Evolutionary conservation across 1,140 invertebrate genomes (phyloP), one percentile per base, ranked within the genome.

Genomic region (Drosophila melanica): DNA sequence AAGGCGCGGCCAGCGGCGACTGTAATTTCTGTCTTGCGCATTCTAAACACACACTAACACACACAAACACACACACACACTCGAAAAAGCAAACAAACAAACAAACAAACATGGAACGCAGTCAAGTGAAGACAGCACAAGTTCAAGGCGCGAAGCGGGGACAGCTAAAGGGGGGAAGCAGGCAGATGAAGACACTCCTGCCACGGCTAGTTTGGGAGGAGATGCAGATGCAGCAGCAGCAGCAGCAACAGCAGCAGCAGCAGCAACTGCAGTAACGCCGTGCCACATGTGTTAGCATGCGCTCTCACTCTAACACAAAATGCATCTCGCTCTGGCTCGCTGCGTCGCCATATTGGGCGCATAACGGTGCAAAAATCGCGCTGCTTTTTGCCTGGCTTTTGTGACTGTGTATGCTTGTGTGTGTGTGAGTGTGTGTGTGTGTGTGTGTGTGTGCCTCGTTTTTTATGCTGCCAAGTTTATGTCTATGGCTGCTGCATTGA

Each of bases 291-390:
- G 77, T 75, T 71, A 72, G 47, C 69, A 18, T 45, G 30, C 39
- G 23, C 47, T 30, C 60, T 55, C 53, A 35, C 54, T 60, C 62
- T 58, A 41, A 4, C 50, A 27, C 27, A 27, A n/a, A n/a, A n/a
- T n/a, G n/a, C n/a, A n/a, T n/a, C n/a, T n/a, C 23, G 4, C 23
- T 2, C 23, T 23, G 2, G 58, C 57, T 48, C 5, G 7, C 42
- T 67, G 67, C 79, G 68, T 73, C 80, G 85, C 84, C 84, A 89
- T 89, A 89, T 89, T 89, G 84, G 84, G 84, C 86, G 77, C 80
- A 89, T 89, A 89, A 89, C 84, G 84, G 84, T 89, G 84, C 84
- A 77, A 89, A 82, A 89, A 89, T 89, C 84, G 84, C 84, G 84
- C 79, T 90, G 80, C 77, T 90, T 80, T 84, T 87, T 63, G 47